Evolutionary conservation across 2,113 vertebrate genomes (phyloP).

Genomic region (Manacus vitellinus): DNA sequence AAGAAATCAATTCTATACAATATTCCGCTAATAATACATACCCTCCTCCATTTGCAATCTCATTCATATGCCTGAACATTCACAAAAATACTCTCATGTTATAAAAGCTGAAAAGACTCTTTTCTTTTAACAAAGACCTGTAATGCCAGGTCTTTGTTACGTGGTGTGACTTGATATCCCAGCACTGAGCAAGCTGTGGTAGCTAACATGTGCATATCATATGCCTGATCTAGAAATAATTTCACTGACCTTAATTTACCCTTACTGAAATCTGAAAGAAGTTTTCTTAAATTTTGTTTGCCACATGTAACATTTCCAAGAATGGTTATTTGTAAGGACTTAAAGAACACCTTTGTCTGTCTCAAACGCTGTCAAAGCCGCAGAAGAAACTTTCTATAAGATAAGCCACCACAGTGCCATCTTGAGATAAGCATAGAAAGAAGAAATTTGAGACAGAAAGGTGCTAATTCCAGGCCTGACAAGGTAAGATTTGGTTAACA

Average conservation of each 20-base stretch:
- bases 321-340: neutral
- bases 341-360: neutral
- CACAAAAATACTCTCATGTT: neutral
- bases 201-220: neutral
- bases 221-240: neutral
- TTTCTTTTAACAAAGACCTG: neutral
- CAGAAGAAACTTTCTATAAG: neutral
- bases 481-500: fast-evolving
- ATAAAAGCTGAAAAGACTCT: neutral
- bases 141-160: neutral
- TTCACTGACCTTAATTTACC: neutral
- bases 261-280: neutral
- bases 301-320: neutral
- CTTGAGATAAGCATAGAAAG: neutral
- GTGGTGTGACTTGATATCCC: neutral
- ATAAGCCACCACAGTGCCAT: neutral
- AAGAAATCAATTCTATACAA: neutral
- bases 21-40: neutral
- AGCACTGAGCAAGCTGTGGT: neutral
- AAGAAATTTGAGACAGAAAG: neutral
- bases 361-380: neutral
- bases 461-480: neutral
- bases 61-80: neutral
- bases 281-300: neutral
- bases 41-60: neutral